phyloP scores from a whole-genome alignment of 2,888 invertebrate genomes.

The Brachyptera risi region DNA sequence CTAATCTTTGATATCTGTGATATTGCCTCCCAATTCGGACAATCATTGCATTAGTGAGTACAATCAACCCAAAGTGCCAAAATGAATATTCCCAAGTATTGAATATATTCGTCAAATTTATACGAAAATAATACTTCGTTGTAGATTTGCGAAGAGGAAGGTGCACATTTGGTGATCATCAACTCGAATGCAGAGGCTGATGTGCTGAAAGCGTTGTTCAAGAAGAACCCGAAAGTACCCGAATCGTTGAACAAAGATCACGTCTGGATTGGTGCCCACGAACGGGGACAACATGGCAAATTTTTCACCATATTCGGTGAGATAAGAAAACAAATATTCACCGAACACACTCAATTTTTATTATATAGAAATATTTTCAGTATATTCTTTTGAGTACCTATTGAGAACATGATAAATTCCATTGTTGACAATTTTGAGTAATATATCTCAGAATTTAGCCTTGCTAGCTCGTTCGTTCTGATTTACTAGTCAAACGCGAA shows the following conservation, averaged over 20 bases:
- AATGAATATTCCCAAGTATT: background rate
- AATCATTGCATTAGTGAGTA: background rate
- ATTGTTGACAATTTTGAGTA: too few relatives aligned
- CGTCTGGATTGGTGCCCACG: background rate
- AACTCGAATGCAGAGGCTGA: background rate
- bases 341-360: too few relatives aligned
- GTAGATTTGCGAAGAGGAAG: background rate
- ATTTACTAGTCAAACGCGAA: too few relatives aligned
- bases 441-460: too few relatives aligned
- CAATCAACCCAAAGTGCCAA: background rate
- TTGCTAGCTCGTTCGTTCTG: too few relatives aligned
- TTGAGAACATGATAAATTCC: too few relatives aligned
- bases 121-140: background rate
- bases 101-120: background rate
- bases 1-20: too few relatives aligned
- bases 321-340: too few relatives aligned
- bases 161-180: background rate
- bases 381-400: too few relatives aligned
- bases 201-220: background rate
- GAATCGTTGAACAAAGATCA: background rate
- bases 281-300: background rate
- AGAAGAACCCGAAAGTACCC: background rate
- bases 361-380: too few relatives aligned
- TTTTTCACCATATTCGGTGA: slow-evolving; percentile 1
- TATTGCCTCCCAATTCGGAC: background rate